Evolutionary conservation across 2,113 vertebrate species (phyloP).

Genomic region (Donacobius atricapilla): DNA sequence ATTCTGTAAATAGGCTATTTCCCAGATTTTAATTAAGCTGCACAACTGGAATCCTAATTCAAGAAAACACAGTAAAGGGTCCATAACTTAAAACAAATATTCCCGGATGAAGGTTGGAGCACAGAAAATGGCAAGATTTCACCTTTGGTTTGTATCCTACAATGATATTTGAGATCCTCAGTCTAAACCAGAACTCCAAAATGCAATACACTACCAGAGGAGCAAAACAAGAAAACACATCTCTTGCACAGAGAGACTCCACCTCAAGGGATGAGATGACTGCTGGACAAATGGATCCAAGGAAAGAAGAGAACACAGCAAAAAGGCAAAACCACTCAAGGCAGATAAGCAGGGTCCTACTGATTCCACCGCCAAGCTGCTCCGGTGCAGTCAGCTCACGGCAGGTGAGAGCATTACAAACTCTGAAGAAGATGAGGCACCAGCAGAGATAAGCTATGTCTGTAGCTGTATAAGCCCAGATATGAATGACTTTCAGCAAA

Average conservation of each 20-base stretch:
- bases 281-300: not conserved
- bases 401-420: not conserved
- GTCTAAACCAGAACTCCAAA: not conserved
- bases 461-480: not conserved
- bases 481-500: not conserved
- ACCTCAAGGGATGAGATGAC: not conserved
- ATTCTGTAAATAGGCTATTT: not conserved
- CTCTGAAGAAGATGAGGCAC: not conserved
- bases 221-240: not conserved
- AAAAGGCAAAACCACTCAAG: not conserved
- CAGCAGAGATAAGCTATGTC: not conserved
- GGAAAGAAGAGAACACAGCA: not conserved
- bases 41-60: not conserved
- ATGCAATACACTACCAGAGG: fast-evolving
- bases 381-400: not conserved
- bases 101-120: not conserved
- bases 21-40: conserved; percentile 15
- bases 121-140: not conserved
- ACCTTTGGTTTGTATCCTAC: not conserved
- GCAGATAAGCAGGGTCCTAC: not conserved
- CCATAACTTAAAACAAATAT: not conserved
- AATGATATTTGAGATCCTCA: not conserved
- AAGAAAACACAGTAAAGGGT: not conserved
- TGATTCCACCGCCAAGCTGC: not conserved
- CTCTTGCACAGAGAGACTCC: not conserved